Conservation (phyloP, 2,888 invertebrate species). For the Drosophila falleni region DNA sequence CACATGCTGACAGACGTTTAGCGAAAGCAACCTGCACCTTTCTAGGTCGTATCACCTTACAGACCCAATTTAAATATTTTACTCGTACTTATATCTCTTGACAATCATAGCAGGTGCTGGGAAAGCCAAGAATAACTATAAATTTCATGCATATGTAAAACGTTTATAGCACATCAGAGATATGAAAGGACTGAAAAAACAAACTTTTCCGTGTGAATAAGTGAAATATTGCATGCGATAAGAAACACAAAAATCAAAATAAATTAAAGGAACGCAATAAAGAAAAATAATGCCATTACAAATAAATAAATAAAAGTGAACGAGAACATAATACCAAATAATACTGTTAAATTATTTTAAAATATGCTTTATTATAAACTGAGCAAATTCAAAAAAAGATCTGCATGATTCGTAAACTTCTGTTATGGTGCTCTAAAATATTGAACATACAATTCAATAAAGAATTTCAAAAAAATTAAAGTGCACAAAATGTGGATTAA, state of each 20-base stretch:
- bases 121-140: constrained; percentile 26
- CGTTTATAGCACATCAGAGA: constrained; percentile 77
- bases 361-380: constrained; percentile 42
- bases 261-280: constrained; percentile 20
- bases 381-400: constrained; percentile 35
- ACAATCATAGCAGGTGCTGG: constrained; percentile 27
- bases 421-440: constrained; percentile 44
- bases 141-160: constrained; percentile 35
- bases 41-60: constrained; percentile 55
- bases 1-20: constrained; percentile 33
- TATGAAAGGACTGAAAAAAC: constrained; percentile 46
- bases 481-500: constrained; percentile 67
- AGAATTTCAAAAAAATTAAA: neutral
- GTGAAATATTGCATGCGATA: constrained; percentile 46
- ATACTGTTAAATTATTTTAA: constrained; percentile 2
- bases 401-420: constrained; percentile 16
- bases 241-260: constrained; percentile 7
- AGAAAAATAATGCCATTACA: constrained; percentile 1
- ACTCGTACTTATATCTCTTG: constrained; percentile 13
- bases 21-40: constrained; percentile 31
- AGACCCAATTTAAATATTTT: constrained; percentile 45
- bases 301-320: constrained; percentile 18
- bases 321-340: neutral
- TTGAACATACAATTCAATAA: constrained; percentile 11
- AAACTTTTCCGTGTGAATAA: constrained; percentile 42